Evolutionary conservation across 2,797 vertebrate species (phyloP).

Genomic region (Aselliscus stoliczkanus): DNA sequence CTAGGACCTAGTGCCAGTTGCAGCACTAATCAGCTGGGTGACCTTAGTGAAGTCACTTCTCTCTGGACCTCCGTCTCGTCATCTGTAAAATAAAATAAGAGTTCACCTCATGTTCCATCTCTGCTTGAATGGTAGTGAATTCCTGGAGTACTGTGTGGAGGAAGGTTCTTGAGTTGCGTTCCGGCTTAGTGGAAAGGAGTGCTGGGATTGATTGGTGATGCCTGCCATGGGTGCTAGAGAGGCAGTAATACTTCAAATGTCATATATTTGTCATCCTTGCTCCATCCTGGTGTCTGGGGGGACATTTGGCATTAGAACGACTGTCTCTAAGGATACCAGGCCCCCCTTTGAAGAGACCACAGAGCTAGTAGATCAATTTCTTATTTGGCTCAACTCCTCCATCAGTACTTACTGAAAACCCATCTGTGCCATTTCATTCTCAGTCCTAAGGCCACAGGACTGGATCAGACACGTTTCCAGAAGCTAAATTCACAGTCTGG

Average conservation of each 20-base stretch:
- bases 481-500: not conserved
- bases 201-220: conserved; percentile 28
- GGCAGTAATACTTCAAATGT: accelerated
- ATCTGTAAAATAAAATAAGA: not conserved
- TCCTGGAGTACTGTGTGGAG: not conserved
- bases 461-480: not conserved
- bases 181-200: not conserved
- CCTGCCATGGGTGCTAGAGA: not conserved
- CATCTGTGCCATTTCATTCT: not conserved
- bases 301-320: not conserved
- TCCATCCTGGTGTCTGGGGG: not conserved
- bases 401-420: not conserved
- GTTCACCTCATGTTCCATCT: not conserved
- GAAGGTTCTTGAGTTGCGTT: not conserved
- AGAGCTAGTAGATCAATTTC: not conserved
- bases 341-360: not conserved
- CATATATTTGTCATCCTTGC: not conserved
- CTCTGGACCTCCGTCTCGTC: not conserved
- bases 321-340: not conserved
- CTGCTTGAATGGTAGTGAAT: not conserved
- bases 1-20: not conserved
- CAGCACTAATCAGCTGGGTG: not conserved
- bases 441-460: not conserved
- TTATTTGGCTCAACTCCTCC: not conserved
- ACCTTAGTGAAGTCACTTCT: not conserved